These are phyloP conservation scores for Chromis chromis DNA, from an alignment of 2,797 vertebrate species.

Conservation along the genomic window DNA sequence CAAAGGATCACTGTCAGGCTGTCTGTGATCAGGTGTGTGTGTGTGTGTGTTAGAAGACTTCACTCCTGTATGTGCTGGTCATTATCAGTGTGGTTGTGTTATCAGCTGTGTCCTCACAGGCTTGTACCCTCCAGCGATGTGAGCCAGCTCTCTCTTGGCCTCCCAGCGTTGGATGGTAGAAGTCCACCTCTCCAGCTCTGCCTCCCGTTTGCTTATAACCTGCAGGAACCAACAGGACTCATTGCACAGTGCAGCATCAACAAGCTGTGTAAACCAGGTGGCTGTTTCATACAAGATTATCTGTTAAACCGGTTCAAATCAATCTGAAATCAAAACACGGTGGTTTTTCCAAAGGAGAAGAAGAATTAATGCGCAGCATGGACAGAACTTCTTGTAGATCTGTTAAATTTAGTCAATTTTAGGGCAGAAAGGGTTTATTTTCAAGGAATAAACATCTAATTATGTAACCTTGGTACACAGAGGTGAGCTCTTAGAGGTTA, in stretches of 20 bases:
- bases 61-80: slow-evolving; percentile 13
- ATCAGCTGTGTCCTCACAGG: slow-evolving; percentile 38
- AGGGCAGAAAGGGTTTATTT: no score
- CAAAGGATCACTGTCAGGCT: slow-evolving; percentile 61
- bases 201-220: slow-evolving; percentile 33
- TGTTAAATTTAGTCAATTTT: no score
- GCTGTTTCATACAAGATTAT: neutral
- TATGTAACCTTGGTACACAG: no score
- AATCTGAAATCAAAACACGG: neutral
- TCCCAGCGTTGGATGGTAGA: slow-evolving; percentile 69
- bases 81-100: slow-evolving; percentile 66
- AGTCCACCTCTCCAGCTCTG: slow-evolving; percentile 46
- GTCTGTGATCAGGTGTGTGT: slow-evolving; percentile 39
- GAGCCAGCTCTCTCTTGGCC: slow-evolving; percentile 72
- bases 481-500: no score
- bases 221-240: slow-evolving; percentile 24
- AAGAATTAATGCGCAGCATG: neutral
- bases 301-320: slow-evolving; percentile 17
- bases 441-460: no score
- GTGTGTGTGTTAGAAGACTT: neutral
- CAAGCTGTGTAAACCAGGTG: slow-evolving; percentile 27
- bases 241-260: slow-evolving; percentile 1
- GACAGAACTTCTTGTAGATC: neutral
- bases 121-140: slow-evolving; percentile 52
- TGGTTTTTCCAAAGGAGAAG: neutral